Conservation (phyloP, 2,888 invertebrate species). For the Boloria selene region DNA sequence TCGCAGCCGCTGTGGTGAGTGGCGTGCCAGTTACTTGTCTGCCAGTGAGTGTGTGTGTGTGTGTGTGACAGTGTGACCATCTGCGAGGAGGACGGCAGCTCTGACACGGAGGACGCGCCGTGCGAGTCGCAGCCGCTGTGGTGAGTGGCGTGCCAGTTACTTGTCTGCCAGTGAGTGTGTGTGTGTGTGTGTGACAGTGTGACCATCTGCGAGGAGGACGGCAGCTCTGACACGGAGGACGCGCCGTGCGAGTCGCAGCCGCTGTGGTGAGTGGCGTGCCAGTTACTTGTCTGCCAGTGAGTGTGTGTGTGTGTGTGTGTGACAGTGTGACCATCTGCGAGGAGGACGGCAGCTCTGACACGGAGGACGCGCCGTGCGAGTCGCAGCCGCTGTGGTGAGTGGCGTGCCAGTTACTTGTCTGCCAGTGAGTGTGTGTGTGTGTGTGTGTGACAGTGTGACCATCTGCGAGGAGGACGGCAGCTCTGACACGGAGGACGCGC, state of each 20-base stretch:
- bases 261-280: conserved; percentile 52
- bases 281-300: not conserved
- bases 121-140: conserved; percentile 61
- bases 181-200: conserved; percentile 66
- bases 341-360: conserved; percentile 51
- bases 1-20: conserved; percentile 60
- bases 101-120: conserved; percentile 62
- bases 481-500: conserved; percentile 62
- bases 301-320: too few relatives aligned
- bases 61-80: conserved; percentile 61
- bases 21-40: not conserved
- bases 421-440: too few relatives aligned
- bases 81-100: conserved; percentile 49
- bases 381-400: conserved; percentile 60
- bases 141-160: conserved; percentile 42
- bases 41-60: too few relatives aligned
- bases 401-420: not conserved
- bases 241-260: conserved; percentile 59
- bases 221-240: conserved; percentile 60
- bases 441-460: conserved; percentile 61
- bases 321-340: conserved; percentile 59
- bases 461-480: conserved; percentile 50
- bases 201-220: conserved; percentile 49
- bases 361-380: conserved; percentile 63
- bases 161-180: not conserved